phyloP scores from a whole-genome alignment of 2,113 vertebrate genomes.

The Gallinago undulata region DNA sequence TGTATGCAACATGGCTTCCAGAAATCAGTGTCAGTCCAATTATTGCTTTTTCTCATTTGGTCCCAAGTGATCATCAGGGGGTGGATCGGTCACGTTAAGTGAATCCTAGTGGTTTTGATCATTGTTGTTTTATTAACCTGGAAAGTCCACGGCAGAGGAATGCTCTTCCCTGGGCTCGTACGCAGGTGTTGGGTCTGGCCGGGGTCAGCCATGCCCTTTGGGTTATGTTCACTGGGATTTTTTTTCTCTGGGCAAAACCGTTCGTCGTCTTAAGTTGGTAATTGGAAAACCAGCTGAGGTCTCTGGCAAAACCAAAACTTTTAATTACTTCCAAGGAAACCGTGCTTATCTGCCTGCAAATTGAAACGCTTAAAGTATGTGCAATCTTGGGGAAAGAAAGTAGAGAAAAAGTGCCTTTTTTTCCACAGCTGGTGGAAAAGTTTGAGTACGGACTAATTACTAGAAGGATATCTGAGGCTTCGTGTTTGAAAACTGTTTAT shows the following conservation, averaged over 20 bases:
- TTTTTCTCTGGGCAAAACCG: background rate
- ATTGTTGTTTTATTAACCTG: background rate
- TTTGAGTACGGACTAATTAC: background rate
- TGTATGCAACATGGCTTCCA: background rate
- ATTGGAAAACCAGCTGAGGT: background rate
- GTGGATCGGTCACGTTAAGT: background rate
- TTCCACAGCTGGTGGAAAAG: background rate
- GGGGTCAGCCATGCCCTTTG: background rate
- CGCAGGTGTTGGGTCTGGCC: background rate
- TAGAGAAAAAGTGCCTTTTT: background rate
- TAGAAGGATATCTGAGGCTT: background rate
- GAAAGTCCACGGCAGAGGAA: background rate
- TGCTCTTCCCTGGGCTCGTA: fast-evolving
- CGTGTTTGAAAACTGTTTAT: background rate
- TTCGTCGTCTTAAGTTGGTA: background rate
- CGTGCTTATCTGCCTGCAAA: background rate
- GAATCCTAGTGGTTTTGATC: background rate
- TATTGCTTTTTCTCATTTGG: background rate
- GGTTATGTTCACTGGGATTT: background rate
- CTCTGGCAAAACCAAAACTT: background rate
- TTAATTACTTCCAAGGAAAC: background rate
- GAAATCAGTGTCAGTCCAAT: background rate
- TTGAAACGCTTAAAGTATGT: background rate
- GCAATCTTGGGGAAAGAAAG: background rate
- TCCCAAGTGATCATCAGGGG: background rate